A percentile compares a stretch with the other conserved stretches of the same genome.
Conservation (phyloP, 2,888 invertebrate genomes). For the Pollenia angustigena region DNA sequence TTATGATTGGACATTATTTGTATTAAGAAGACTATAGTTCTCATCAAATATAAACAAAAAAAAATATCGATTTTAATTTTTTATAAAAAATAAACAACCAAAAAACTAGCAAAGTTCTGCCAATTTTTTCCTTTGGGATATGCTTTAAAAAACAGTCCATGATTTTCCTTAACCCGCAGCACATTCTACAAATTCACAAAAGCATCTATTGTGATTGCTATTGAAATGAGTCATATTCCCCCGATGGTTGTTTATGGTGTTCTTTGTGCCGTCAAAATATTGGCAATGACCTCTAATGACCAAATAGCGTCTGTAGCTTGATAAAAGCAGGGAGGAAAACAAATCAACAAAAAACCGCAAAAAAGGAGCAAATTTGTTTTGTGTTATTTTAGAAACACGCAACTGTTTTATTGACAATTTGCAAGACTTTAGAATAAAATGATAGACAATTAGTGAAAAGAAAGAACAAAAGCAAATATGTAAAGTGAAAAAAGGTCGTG, state of each 20-base stretch:
- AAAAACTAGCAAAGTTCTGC: too few species aligned
- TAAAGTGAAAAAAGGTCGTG: too few species aligned
- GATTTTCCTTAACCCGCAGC: too few species aligned
- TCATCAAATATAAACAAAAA: too few species aligned
- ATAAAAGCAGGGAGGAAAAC: neutral
- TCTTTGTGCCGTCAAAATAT: neutral
- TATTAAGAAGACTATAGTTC: too few species aligned
- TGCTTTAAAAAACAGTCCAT: too few species aligned
- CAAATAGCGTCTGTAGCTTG: neutral
- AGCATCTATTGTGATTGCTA: neutral
- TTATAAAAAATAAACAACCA: too few species aligned
- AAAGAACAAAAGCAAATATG: too few species aligned
- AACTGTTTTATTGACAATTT: slow-evolving; percentile 10
- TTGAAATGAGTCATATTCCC: slow-evolving; percentile 25
- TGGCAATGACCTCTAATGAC: slow-evolving; percentile 47
- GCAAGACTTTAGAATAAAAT: neutral
- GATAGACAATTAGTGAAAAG: neutral
- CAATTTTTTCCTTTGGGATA: too few species aligned
- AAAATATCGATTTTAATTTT: too few species aligned
- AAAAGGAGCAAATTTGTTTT: neutral
- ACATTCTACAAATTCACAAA: neutral
- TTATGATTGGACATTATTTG: too few species aligned
- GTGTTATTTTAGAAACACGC: slow-evolving; percentile 12
- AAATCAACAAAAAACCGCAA: neutral
- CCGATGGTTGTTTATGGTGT: neutral